Conservation (phyloP, 2,113 vertebrate species). For the Thamnophis sirtalis region DNA sequence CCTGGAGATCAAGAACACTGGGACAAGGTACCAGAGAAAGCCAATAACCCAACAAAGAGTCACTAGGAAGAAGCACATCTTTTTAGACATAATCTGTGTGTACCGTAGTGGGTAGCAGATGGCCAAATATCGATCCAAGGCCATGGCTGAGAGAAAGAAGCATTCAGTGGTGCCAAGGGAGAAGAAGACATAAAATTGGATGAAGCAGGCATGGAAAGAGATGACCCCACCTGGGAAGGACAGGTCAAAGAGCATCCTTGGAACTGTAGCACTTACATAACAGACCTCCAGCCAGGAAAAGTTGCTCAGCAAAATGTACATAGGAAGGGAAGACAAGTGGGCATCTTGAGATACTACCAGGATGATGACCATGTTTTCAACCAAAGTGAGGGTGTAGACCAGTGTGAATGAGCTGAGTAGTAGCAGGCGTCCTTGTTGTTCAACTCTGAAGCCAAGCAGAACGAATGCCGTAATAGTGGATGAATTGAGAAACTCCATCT, state of each 20-base stretch:
- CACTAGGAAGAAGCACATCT: constrained; percentile 35
- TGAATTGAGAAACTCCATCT: too few relatives aligned
- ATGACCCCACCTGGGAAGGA: constrained; percentile 31
- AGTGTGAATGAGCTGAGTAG: background rate
- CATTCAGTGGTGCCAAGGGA: constrained; percentile 39
- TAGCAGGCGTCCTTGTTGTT: background rate
- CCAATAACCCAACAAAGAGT: constrained; percentile 43
- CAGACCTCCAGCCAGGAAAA: constrained; percentile 55
- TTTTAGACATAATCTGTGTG: constrained; percentile 32
- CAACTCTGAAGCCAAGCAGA: constrained; percentile 1
- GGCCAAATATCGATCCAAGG: background rate
- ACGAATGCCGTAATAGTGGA: background rate
- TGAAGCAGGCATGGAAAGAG: constrained; percentile 48
- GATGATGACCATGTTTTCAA: constrained; percentile 5
- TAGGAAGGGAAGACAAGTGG: constrained; percentile 24
- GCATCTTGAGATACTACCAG: background rate
- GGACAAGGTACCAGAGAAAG: constrained; percentile 49
- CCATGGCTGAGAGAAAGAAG: constrained; percentile 6
- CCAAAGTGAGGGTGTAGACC: background rate
- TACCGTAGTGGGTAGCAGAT: constrained; percentile 40
- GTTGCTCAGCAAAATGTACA: constrained; percentile 51
- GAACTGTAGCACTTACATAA: constrained; percentile 38
- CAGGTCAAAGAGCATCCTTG: constrained; percentile 41
- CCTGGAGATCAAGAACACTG: constrained; percentile 46
- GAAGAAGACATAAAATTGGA: constrained; percentile 62